Percentiles rank a stretch among this genome's conserved stretches.
Evolutionary conservation across 2,888 invertebrate genomes (phyloP).

Genomic region (Melipona beecheii): DNA sequence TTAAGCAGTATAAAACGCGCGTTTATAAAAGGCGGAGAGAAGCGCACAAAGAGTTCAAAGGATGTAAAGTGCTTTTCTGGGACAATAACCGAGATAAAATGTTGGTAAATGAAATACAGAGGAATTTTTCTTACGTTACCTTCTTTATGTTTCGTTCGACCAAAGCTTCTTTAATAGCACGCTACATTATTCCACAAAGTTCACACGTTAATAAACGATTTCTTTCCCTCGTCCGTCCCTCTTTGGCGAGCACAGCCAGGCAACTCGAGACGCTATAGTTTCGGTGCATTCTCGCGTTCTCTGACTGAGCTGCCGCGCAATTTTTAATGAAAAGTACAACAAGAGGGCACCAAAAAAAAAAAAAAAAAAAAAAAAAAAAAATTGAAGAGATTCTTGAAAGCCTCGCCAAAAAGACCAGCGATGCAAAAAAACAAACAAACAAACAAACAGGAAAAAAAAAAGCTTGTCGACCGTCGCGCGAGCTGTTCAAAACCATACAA

Average conservation of each 20-base stretch:
- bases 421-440: background rate
- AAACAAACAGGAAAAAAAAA: background rate
- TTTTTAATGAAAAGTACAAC: conserved; percentile 17
- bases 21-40: background rate
- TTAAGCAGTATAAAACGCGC: background rate
- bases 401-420: background rate
- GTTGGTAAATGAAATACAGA: background rate
- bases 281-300: background rate
- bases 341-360: background rate
- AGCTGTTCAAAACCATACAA: conserved; percentile 2
- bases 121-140: background rate
- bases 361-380: background rate
- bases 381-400: conserved; percentile 9
- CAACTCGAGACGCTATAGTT: conserved; percentile 7
- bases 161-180: background rate
- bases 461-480: background rate
- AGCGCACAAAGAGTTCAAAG: background rate
- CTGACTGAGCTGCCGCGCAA: conserved; percentile 1
- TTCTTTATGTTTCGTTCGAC: background rate
- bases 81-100: background rate
- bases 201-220: conserved; percentile 13
- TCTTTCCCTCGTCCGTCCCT: background rate
- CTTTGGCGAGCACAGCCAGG: background rate
- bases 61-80: background rate
- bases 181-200: background rate